Percentiles rank a stretch among this genome's conserved stretches.
Conservation (phyloP, 2,888 invertebrate genomes). For the Camponotus fellah region DNA sequence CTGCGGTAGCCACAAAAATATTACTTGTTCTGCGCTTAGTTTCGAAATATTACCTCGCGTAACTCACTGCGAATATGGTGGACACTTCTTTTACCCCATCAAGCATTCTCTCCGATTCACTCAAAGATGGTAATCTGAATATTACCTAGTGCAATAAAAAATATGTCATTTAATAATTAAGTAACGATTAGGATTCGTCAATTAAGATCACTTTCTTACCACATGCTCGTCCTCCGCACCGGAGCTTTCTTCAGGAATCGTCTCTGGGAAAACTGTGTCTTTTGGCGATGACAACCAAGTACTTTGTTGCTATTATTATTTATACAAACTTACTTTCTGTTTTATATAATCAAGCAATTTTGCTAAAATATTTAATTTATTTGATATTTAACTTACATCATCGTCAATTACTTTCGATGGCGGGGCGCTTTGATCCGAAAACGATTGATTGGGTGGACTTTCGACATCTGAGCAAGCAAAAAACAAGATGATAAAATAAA, state of each 20-base stretch:
- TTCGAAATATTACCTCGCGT: conserved; percentile 21
- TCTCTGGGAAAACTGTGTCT: conserved; percentile 96
- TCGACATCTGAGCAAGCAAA: conserved; percentile 59
- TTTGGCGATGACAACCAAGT: conserved; percentile 95
- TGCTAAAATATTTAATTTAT: neutral
- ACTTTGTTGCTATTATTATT: conserved; percentile 85
- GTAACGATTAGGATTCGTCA: neutral
- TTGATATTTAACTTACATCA: conserved; percentile 86
- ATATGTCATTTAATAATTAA: neutral
- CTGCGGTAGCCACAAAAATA: conserved; percentile 80
- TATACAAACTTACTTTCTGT: neutral
- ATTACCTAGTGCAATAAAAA: conserved; percentile 88
- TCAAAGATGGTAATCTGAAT: conserved; percentile 93
- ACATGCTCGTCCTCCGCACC: conserved; percentile 97
- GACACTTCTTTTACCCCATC: conserved; percentile 92
- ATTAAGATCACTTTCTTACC: conserved; percentile 86
- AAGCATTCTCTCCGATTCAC: conserved; percentile 87
- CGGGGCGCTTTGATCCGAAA: conserved; percentile 87
- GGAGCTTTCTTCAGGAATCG: conserved; percentile 97
- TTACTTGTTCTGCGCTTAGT: conserved; percentile 32
- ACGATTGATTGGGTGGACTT: conserved; percentile 90
- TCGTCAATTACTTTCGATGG: conserved; percentile 87
- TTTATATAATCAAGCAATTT: neutral
- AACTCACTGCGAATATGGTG: conserved; percentile 92
- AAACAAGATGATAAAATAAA: neutral